phyloP scores from a whole-genome alignment of 2,888 invertebrate genomes.

The Scaptomyza reducta region DNA sequence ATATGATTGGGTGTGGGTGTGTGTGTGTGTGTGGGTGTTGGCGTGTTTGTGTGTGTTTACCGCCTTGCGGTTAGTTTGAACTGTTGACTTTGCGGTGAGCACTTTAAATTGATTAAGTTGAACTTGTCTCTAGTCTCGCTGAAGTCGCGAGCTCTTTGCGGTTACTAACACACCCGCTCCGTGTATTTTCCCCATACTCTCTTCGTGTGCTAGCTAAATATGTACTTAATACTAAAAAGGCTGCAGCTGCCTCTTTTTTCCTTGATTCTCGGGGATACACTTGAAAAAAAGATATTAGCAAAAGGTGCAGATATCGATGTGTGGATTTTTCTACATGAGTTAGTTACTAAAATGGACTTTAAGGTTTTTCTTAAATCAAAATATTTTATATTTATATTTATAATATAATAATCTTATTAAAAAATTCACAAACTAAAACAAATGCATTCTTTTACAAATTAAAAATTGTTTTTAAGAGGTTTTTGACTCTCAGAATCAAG shows the following conservation, averaged over 20 bases:
- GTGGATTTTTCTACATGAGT: no score
- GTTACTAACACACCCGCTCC: constrained; percentile 12
- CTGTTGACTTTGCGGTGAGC: constrained; percentile 76
- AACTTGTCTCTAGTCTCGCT: constrained; percentile 68
- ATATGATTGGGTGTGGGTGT: constrained; percentile 5
- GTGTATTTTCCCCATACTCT: neutral
- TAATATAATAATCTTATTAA: no score
- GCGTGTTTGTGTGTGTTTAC: constrained; percentile 46
- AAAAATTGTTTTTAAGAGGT: no score
- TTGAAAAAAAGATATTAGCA: no score
- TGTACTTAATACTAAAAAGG: constrained; percentile 63
- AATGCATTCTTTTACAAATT: no score
- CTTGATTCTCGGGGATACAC: constrained; percentile 63
- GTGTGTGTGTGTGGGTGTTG: neutral
- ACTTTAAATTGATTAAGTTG: constrained; percentile 79
- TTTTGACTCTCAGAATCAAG: no score
- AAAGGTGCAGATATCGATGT: no score
- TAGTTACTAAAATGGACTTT: no score
- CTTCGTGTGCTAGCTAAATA: constrained; percentile 4
- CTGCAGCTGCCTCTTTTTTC: constrained; percentile 57
- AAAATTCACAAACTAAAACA: no score
- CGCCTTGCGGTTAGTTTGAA: constrained; percentile 74
- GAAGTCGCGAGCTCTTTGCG: constrained; percentile 25
- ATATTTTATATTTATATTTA: no score
- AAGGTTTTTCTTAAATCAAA: no score